phyloP scores from a whole-genome alignment of 2,113 vertebrate species.

The Sorex fumeus region DNA sequence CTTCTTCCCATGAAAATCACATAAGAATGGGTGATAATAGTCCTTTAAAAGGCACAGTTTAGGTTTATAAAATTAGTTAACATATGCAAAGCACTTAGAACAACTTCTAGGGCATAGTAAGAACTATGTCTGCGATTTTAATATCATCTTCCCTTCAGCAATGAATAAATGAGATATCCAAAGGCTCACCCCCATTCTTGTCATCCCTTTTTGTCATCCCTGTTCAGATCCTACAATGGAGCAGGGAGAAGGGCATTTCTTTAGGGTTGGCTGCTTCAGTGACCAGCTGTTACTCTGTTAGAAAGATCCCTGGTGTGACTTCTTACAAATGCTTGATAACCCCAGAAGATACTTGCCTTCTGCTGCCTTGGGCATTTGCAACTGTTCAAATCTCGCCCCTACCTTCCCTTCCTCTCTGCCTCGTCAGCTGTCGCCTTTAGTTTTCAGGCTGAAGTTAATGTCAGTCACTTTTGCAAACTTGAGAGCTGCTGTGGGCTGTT shows the following conservation, averaged over 20 bases:
- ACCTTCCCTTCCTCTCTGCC: constrained; percentile 31
- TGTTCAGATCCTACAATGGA: background rate
- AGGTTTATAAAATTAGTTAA: background rate
- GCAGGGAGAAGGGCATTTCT: background rate
- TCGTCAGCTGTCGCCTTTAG: constrained; percentile 68
- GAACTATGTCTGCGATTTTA: background rate
- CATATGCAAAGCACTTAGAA: background rate
- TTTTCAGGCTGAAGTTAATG: constrained; percentile 36
- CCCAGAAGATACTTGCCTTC: constrained; percentile 59
- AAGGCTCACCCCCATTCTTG: background rate
- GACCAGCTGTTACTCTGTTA: constrained; percentile 65
- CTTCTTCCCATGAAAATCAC: background rate
- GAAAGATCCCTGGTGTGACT: constrained; percentile 37
- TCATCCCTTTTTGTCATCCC: background rate
- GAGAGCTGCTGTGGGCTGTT: constrained; percentile 65
- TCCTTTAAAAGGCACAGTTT: background rate
- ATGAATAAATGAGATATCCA: constrained; percentile 52
- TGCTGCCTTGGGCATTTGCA: constrained; percentile 70
- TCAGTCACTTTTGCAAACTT: constrained; percentile 67
- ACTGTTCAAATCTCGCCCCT: constrained; percentile 15
- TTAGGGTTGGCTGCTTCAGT: constrained; percentile 1
- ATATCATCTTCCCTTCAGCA: background rate
- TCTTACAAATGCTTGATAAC: constrained; percentile 51
- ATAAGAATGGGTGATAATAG: background rate
- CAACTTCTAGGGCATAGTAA: background rate